Percentiles rank a stretch among this genome's conserved stretches.
Conservation (phyloP, 1,140 invertebrate genomes). For the Ceratina australensis region DNA sequence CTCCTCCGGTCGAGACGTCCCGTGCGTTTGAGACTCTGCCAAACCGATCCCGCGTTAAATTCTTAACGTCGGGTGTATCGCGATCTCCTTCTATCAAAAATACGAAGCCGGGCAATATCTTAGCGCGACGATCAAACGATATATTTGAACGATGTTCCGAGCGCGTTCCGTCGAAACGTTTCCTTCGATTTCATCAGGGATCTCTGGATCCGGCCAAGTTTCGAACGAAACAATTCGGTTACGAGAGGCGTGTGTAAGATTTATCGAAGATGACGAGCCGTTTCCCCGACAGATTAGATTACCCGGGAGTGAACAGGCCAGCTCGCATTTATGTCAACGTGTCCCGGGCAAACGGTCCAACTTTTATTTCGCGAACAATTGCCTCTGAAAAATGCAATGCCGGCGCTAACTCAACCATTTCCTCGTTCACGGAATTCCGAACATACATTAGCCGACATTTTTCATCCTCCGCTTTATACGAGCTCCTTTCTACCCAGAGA, state of each 20-base stretch:
- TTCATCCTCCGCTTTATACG: background rate
- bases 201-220: background rate
- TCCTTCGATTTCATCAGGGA: background rate
- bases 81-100: background rate
- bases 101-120: background rate
- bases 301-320: background rate
- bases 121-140: background rate
- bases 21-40: too few species aligned
- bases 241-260: background rate
- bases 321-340: constrained; percentile 11
- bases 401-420: background rate
- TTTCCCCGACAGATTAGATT: constrained; percentile 25
- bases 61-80: background rate
- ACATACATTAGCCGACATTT: background rate
- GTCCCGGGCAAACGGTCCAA: background rate
- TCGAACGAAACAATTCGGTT: constrained; percentile 4
- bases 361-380: constrained; percentile 16
- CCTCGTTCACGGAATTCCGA: background rate
- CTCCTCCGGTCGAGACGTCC: too few species aligned
- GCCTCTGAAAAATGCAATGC: constrained; percentile 23
- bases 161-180: background rate
- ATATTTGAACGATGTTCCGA: background rate
- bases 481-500: background rate
- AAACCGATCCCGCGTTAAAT: too few species aligned
- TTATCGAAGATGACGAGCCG: constrained; percentile 27